Percentiles rank a stretch among this genome's conserved stretches.
phyloP scores from a whole-genome alignment of 2,113 vertebrate species.

The Actinemys pallida region DNA sequence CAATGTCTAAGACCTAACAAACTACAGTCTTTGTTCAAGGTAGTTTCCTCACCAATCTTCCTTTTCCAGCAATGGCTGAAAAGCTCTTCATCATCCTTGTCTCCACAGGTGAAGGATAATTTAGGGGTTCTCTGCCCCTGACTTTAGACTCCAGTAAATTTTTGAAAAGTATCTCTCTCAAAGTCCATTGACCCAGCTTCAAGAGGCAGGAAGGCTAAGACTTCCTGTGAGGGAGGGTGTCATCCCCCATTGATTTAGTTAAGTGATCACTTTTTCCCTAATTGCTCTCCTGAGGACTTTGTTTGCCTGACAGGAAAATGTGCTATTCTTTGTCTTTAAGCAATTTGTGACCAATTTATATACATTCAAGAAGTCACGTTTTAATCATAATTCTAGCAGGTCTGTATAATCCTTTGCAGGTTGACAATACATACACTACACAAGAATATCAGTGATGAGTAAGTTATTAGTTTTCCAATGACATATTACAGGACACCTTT shows the following conservation, averaged over 20 bases:
- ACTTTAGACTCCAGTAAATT: background rate
- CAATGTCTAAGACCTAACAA: background rate
- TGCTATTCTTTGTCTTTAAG: background rate
- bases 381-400: background rate
- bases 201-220: background rate
- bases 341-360: background rate
- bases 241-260: background rate
- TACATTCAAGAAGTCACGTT: background rate
- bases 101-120: background rate
- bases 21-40: background rate
- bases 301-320: background rate
- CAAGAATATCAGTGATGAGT: background rate
- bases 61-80: background rate
- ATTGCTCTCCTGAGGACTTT: background rate
- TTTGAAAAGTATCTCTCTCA: background rate
- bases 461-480: too few species aligned
- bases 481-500: too few species aligned
- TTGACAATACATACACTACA: background rate
- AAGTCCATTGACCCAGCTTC: background rate
- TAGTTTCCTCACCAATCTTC: background rate
- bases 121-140: background rate
- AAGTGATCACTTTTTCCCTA: background rate
- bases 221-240: background rate
- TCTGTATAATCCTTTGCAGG: background rate
- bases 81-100: background rate